Evolutionary conservation across 37 sponge, comb jelly and placozoan species (phyloP), one percentile per base, ranked within the genome.

Genomic region (Hexactinellida sp.): DNA sequence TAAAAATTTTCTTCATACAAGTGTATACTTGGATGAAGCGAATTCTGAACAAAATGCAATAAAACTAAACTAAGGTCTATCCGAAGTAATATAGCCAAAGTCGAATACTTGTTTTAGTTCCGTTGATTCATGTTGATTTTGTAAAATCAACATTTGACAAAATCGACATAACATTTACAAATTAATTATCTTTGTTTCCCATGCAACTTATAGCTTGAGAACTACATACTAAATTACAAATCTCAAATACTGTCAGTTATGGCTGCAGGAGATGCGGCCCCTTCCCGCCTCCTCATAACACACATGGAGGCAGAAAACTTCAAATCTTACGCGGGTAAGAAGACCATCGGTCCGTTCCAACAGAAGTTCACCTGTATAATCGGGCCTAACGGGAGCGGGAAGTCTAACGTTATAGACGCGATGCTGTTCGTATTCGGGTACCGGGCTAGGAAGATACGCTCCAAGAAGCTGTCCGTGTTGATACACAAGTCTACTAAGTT

Each of bases 371-470:
- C 95, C 30, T 91, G 93, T 23, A 94, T 97, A 30, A 92, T 97
- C 36, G 98, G 98, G 0, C 98, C 98, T 0, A 97, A 97, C 54
- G 98, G 98, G 0, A 97, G 98, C 83, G 98, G 98, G 21, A 97
- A 97, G 88, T 94, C 95, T 36, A 97, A 97, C 83, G 94, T 97
- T 19, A 97, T 97, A 52, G 98, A 97, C 84, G 89, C 95, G 3
- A 91, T 97, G 93, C 90, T 97, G 38, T 97, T 97, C 82, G 98
- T 97, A 35, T 97, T 97, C 88, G 98, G 98, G 35, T 97, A 92
- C 82, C 91, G 94, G n/a, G 95, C 95, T 16, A 83, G 88, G 9
- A 93, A 94, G 87, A 97, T 97, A 36, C 93, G 98, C 54, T 91
- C 92, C 41, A 94, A 97, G 90, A 97, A 94, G 86, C 52, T 97